Evolutionary conservation across 2,888 invertebrate genomes (phyloP), one percentile per base, ranked within the genome.

Genomic region (Tenthredo mesomela): DNA sequence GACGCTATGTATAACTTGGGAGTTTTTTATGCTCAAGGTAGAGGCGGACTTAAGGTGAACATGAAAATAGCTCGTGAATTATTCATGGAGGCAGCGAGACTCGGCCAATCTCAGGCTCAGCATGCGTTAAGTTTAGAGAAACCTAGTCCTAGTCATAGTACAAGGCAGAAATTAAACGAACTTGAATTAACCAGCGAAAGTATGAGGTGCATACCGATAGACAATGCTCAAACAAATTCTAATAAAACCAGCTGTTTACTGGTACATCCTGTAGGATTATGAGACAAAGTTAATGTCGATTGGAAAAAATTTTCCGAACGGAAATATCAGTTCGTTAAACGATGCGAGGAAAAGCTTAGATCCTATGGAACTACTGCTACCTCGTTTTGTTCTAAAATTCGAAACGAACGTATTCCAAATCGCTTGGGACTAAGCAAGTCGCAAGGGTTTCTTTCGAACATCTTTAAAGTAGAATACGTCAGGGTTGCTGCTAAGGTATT

Each of bases 1-100:
- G 94, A 95, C 86, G 96, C 96, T 0, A 94, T 95, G 89, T 96
- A 96, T 91, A 97, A 96, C 90, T 94, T 97, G 82, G 96, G 96
- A 2, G 94, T 96, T 77, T 95, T 95, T 89, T 95, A 96, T 90
- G 95, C 95, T 1, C 95, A 96, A 89, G 96, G 96, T 0, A 93
- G 95, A 86, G 96, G 96, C 18, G 96, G 95, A 0, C 92, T 96
- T 1, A 88, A 93, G 7, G 91, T 93, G 18, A 94, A 96, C 89
- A 89, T 92, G 7, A 91, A 92, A n/a, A 94, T 92, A 25, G 96
- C 96, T 1, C 92, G 94, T 21, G 90, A 94, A 73, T 93, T 95
- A 67, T 95, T 95, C 70, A 91, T 94, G 50, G 94, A 94, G 65
- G 96, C 96, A 2, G 95, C 95, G 7, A 94, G 94, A 87, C 88